Evolutionary conservation across 2,113 vertebrate species (phyloP), one percentile per base, ranked within the genome.

Genomic region (Psilopogon haemacephalus): DNA sequence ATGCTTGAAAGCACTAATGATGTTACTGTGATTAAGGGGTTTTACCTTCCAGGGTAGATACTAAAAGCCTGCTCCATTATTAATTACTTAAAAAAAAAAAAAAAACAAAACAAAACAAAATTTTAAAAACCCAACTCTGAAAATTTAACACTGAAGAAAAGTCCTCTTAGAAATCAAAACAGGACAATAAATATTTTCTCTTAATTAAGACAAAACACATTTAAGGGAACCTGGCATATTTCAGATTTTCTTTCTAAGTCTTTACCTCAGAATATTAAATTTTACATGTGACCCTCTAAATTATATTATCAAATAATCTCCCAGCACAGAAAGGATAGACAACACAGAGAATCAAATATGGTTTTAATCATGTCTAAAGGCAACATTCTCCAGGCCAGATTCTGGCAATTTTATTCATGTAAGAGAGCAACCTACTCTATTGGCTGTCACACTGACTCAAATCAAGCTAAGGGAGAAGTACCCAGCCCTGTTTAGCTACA

Each of bases 1-100:
- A 96, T 96, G 97, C 96, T 96, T 96, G 86, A 89, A 94, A 97
- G 94, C 94, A 96, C 96, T 97, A 97, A 98, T 97, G 97, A 97
- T 97, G 97, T 95, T 96, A 96, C 95, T 97, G 93, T 97, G 97
- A 97, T 97, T 96, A 97, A 97, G 79, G 89, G 93, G 91, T 97
- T 96, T 97, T 97, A 96, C 87, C 79, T 44, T 97, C 81, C 72
- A 94, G 64, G 93, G 92, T 62, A 93, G 96, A 97, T 93, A 92
- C 86, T 95, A 95, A 97, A 95, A 96, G 89, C 85, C 79, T 89
- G 71, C 33, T 95, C 89, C 94, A 87, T 86, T 95, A 97, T 94
- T 97, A 97, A 97, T 95, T 95, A 93, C 71, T 93, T 91, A 33
- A 79, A 71, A 65, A 42, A 58, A 18, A 20, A 24, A 44, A 62